Base-by-base conservation (phyloP, 1,140 invertebrate genomes). In the Zaprionus taronus region DNA sequence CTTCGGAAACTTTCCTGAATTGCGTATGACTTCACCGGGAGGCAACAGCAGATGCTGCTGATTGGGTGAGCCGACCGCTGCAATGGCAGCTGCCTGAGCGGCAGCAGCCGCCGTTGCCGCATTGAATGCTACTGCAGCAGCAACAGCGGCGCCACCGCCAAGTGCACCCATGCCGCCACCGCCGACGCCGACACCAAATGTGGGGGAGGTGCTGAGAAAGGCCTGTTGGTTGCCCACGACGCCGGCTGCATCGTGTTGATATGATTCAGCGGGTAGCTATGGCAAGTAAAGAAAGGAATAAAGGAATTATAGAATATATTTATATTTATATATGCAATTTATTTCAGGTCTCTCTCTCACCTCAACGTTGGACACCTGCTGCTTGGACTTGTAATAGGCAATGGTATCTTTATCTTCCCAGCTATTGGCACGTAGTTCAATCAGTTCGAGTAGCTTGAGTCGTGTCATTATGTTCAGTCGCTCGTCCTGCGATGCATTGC, bases 401-500 rank as follows among this genome's bases (percentile, higher is more conserved):
- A 95, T 96, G 93, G 97, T 95, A 72, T 96, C 95, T 93, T 97
- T 96, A 64, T 95, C 95, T 85, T 96, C 95, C 97, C 97, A 98
- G 83, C 96, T 95, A 92, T 96, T 96, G 58, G 97, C 97, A 92
- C 97, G 94, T 76, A 98, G 94, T 94, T 98, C 97, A 77, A 98
- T 97, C 44, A 98, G 93, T 94, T 98, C 97, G 85, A 98, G 94
- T 76, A 98, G 94, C 93, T 97, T 96, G 91, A 97, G 94, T 93
- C 97, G 95, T 82, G 96, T 96, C 91, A 96, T 95, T 89, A 96
- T 94, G 93, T 97, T 96, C 75, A 98, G 94, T 89, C 95, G 94
- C 92, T 96, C 95, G 93, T 97, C 96, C 93, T 97, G 96, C 82
- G 96, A 97, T 87, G 96, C 97, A 94, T 98, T 97, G 81, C 97